These are phyloP conservation scores for Amazona ochrocephala DNA, from an alignment of 2,797 vertebrate genomes.

Conservation along the genomic window DNA sequence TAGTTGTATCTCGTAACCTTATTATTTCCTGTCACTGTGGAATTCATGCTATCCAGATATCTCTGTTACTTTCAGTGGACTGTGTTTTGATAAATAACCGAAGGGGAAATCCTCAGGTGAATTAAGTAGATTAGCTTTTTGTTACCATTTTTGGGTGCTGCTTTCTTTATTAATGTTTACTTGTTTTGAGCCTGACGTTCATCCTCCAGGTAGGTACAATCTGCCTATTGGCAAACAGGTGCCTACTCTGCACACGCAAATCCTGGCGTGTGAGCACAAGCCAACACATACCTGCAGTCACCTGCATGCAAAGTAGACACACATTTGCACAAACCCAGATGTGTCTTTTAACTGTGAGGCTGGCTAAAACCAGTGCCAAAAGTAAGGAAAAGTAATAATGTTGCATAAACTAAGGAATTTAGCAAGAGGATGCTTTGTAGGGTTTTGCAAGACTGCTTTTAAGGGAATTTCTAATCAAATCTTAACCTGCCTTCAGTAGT, in stretches of 20 bases:
- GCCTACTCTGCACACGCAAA: background rate
- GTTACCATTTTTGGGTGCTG: background rate
- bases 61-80: conserved; percentile 51
- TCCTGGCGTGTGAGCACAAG: background rate
- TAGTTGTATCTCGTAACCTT: background rate
- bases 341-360: background rate
- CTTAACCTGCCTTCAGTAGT: background rate
- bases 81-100: conserved; percentile 62
- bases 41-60: conserved; percentile 69
- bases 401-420: background rate
- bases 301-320: background rate
- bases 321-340: background rate
- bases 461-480: background rate
- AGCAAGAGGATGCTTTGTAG: background rate
- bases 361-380: background rate
- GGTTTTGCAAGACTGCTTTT: background rate
- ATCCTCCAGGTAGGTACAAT: conserved; percentile 43
- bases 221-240: background rate
- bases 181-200: background rate
- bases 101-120: background rate
- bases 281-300: background rate
- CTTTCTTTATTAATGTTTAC: background rate
- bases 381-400: background rate
- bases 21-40: background rate
- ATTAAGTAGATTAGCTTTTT: background rate